Conservation (phyloP, 2,113 vertebrate genomes). For the Chrysochloris asiatica region DNA sequence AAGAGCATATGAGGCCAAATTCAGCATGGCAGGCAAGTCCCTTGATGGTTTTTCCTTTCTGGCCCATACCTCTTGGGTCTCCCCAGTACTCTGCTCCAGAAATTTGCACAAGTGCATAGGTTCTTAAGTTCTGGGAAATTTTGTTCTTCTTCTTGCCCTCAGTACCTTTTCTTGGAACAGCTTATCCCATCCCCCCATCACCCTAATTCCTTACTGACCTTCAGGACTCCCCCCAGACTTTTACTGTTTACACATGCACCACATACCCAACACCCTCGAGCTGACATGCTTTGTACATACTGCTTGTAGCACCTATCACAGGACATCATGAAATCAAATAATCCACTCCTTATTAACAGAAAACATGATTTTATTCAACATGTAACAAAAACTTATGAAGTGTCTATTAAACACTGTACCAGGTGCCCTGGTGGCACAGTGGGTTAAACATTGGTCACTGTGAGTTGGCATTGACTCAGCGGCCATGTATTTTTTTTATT, state of each 20-base stretch:
- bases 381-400: neutral
- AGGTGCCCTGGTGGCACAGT: too few species aligned
- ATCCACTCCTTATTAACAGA: neutral
- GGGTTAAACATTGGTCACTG: too few species aligned
- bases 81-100: neutral
- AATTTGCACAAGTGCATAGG: neutral
- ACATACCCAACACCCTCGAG: neutral
- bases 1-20: neutral
- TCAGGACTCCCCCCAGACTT: neutral
- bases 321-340: neutral
- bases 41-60: neutral
- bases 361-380: neutral
- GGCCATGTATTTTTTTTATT: neutral
- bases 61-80: neutral
- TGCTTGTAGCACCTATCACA: neutral
- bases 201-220: neutral
- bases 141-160: neutral
- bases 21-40: neutral
- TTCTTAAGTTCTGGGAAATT: neutral
- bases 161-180: neutral
- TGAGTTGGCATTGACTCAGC: too few species aligned
- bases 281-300: neutral
- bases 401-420: neutral
- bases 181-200: neutral
- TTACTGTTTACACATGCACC: neutral